A percentile compares a stretch with the other conserved stretches of the same genome.
Conservation (phyloP, 2,113 vertebrate species). For the Noturus placidus region DNA sequence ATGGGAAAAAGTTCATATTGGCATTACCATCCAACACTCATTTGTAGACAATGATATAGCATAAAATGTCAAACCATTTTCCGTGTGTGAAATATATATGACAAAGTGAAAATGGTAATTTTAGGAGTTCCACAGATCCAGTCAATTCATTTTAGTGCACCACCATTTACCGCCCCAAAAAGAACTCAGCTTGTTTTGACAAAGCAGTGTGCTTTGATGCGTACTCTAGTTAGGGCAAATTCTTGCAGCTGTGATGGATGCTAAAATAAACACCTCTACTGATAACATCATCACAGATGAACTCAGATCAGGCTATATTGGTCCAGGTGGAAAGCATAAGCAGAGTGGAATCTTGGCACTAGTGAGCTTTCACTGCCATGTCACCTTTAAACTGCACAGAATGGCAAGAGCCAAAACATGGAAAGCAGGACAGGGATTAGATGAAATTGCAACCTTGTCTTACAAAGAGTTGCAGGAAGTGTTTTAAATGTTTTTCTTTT, state of each 20-base stretch:
- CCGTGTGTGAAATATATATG: neutral
- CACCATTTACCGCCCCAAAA: slow-evolving; percentile 27
- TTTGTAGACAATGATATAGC: neutral
- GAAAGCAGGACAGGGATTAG: slow-evolving; percentile 16
- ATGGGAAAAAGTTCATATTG: neutral
- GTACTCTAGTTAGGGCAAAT: slow-evolving; percentile 47
- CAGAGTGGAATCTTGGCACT: slow-evolving; percentile 48
- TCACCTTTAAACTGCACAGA: neutral
- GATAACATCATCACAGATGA: slow-evolving; percentile 61
- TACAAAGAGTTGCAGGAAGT: neutral
- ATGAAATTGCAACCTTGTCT: neutral
- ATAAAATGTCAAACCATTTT: neutral
- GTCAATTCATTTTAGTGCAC: slow-evolving; percentile 28
- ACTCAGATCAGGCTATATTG: slow-evolving; percentile 32
- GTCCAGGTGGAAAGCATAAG: slow-evolving; percentile 50
- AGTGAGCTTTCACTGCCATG: slow-evolving; percentile 8
- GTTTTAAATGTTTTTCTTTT: neutral
- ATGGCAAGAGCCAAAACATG: slow-evolving; percentile 17
- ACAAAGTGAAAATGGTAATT: neutral
- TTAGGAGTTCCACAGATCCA: neutral
- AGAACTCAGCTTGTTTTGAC: slow-evolving; percentile 55
- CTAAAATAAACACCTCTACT: slow-evolving; percentile 53
- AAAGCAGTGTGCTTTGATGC: slow-evolving; percentile 50
- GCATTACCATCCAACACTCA: neutral
- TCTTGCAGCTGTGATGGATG: slow-evolving; percentile 57